A percentile compares a stretch with the other conserved stretches of the same genome.
phyloP scores from a whole-genome alignment of 30 jellyfish, hydroid and myxozoan genomes.

The Aurelia aurita region DNA sequence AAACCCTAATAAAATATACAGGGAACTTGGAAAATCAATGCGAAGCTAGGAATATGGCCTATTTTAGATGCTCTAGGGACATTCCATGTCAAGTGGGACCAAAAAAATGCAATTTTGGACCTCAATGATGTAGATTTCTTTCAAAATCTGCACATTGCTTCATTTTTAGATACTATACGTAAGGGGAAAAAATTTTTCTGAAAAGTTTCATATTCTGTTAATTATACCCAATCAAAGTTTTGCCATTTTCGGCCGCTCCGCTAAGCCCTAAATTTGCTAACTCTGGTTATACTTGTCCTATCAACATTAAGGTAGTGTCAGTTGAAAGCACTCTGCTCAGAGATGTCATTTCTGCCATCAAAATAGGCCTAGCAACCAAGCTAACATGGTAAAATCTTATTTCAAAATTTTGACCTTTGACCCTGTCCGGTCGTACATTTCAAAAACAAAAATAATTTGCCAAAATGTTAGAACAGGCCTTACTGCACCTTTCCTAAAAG shows the following conservation, averaged over 20 bases:
- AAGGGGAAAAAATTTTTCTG: not conserved
- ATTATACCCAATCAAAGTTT: conserved; percentile 40
- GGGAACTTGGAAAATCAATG: too few species aligned
- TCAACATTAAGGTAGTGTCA: conserved; percentile 11
- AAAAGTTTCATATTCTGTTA: not conserved
- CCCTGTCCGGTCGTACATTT: conserved; percentile 21
- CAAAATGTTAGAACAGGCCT: not conserved
- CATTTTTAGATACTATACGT: not conserved
- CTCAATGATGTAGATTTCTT: conserved; percentile 8
- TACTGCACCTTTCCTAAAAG: conserved; percentile 13
- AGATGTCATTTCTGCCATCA: conserved; percentile 28
- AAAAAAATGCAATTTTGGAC: conserved; percentile 23
- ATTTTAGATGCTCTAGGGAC: too few species aligned
- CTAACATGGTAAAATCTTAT: not conserved
- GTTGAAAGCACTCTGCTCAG: not conserved
- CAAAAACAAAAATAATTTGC: not conserved
- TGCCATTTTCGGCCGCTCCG: conserved; percentile 24
- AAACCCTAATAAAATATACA: too few species aligned
- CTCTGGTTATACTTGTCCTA: conserved; percentile 20
- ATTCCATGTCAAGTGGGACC: conserved; percentile 56
- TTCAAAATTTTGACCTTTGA: conserved; percentile 21
- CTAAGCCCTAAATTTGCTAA: conserved; percentile 1
- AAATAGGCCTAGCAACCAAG: conserved; percentile 1
- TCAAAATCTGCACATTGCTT: conserved; percentile 26
- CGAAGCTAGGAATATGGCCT: too few species aligned